Evolutionary conservation across 1,140 invertebrate species (phyloP), one percentile per base, ranked within the genome.

Genomic region (Monomorium pharaonis): DNA sequence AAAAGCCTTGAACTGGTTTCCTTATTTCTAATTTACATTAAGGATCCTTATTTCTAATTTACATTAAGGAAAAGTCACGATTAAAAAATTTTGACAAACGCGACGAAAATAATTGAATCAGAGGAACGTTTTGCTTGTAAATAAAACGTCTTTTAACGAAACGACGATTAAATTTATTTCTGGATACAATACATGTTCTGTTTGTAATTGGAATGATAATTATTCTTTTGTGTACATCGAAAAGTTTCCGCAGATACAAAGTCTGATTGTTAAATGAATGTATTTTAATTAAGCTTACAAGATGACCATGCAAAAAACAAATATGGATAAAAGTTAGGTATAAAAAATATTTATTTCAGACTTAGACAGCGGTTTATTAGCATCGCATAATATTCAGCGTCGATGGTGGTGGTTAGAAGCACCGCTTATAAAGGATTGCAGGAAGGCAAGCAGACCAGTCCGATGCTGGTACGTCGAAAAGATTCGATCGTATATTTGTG

Each of bases 351-450:
- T 24, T 1, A 54, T 30, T 84, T 21, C 21, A 24, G n/a, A 47
- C n/a, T 9, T 51, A 18, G 16, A 9, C 18, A 16, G 63, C 84
- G 84, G 80, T 89, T 90, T 92, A 91, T 92, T 91, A 85, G 16
- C 47, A 63, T 86, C 44, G 74, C 63, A 67, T n/a, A n/a, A 84
- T 78, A 70, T 56, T 86, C 49, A 49, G 77, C 5, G 9, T n/a
- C 54, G 77, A 54, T 81, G 80, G 76, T 76, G 90, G 91, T 90
- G 84, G 47, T n/a, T 51, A 70, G 80, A 58, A 24, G 51, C 56
- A 51, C 37, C 72, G 87, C 87, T 93, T 94, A 95, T 95, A 95
- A 94, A 94, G 93, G 92, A 85, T 76, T 75, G 74, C 77, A 62
- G n/a, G 6, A 42, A 18, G 44, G 7, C 18, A 18, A 78, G 12